Evolutionary conservation across 2,797 vertebrate species (phyloP), one percentile per base, ranked within the genome.

Genomic region (Apogon talboti): DNA sequence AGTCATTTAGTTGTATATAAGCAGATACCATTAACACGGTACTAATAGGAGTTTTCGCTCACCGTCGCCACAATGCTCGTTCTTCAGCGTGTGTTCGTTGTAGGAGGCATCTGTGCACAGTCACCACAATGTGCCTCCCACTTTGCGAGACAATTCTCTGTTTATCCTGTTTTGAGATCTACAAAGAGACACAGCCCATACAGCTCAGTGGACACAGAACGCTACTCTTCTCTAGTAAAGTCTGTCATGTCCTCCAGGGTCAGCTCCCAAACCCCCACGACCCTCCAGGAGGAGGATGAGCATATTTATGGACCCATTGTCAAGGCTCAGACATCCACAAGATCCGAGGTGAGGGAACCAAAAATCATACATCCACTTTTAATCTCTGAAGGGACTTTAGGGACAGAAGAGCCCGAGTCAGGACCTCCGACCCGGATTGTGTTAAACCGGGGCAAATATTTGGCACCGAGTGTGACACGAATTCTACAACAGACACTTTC

Each of bases 401-500:
- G 57, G 19, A 30, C 61, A 18, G 69, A 70, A 5, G 81, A 87
- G 10, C 30, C 71, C 1, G 82, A 85, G 14, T 63, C 82, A 3
- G 81, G 69, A 14, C 19, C 65, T 4, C 95, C 94, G n/a, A 3
- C 85, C 38, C 94, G 92, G 83, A 92, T 98, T 5, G 6, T 19
- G 9, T 86, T 96, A 9, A 79, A 88, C 38, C 77, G 86, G 55
- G 70, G 43, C 7, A 91, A 88, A n/a, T 87, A 79, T 46, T 40
- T 0, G 0, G 48, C 90, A 1, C 94, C 96, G 1, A 98, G 97
- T n/a, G 97, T 99, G 64, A 98, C 96, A 4, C 92, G 86, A n/a
- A 80, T 99, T 42, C 94, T 99, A 18, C 95, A 98, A 30, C 90
- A 95, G 81, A 98, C 97, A 0, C 92, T 99, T 74, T 93, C 96